Evolutionary conservation across 2,113 vertebrate species (phyloP).

Genomic region (Pygoscelis adeliae): DNA sequence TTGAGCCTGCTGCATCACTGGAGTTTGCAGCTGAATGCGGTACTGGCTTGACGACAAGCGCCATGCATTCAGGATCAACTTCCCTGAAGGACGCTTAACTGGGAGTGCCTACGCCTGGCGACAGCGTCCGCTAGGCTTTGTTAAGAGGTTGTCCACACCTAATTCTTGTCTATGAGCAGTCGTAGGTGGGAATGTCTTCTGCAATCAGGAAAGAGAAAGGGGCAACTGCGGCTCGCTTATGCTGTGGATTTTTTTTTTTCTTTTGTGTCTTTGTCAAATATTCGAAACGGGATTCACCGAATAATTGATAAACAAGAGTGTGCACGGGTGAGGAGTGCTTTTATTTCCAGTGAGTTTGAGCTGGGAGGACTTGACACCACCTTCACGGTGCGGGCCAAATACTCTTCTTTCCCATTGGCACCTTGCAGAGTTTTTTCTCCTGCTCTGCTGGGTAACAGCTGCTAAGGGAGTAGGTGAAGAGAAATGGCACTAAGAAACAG

Average conservation of each 20-base stretch:
- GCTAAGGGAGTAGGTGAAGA: not conserved
- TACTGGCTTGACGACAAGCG: not conserved
- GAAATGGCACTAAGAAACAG: not conserved
- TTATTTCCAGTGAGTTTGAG: not conserved
- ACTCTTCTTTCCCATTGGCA: not conserved
- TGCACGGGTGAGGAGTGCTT: not conserved
- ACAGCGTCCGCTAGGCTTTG: not conserved
- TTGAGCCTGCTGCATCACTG: not conserved
- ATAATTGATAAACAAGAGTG: not conserved
- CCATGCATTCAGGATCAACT: not conserved
- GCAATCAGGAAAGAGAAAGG: not conserved
- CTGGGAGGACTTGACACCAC: not conserved
- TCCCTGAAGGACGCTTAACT: not conserved
- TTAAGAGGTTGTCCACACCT: not conserved
- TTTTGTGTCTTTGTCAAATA: not conserved
- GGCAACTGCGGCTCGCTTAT: not conserved
- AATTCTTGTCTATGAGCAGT: not conserved
- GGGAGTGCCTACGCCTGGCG: no score
- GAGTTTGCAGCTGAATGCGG: not conserved
- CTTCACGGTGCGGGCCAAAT: fast-evolving
- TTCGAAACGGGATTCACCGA: not conserved
- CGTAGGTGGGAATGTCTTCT: not conserved
- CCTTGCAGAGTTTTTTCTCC: not conserved
- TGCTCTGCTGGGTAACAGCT: not conserved
- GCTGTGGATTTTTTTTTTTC: not conserved